Evolutionary conservation across 2,113 vertebrate species (phyloP), one percentile per base, ranked within the genome.

Genomic region (Prunella fulvescens): DNA sequence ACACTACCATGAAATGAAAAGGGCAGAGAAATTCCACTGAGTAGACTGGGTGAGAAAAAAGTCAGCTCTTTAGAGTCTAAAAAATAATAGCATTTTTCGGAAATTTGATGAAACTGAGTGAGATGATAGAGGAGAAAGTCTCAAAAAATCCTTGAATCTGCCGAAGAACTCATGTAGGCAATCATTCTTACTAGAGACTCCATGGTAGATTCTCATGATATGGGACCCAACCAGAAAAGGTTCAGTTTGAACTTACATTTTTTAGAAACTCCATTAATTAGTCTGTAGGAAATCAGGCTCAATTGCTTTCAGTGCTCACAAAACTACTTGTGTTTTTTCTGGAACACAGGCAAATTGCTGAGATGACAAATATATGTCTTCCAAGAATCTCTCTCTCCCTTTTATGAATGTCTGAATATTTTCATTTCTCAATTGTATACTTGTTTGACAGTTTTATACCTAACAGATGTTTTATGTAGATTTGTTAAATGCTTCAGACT

Each of bases 361-460:
- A 91, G 70, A 95, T 82, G 91, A 93, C 81, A 92, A 89, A 92
- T 74, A 76, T 4, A 5, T 10, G n/a, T 48, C 53, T 93, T 93
- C 81, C 86, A 93, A 76, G 83, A 95, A 81, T 44, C 51, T 64
- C 84, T 73, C 62, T 86, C 6, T 6, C 48, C 50, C 40, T 69
- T 91, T 67, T 28, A 17, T 62, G 54, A 81, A 50, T 37, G 53
- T 35, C 69, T 87, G 92, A 91, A 58, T 90, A 83, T 66, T 65
- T 81, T 81, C 15, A 14, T 87, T 93, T 90, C 90, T 89, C 78
- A 82, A 70, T 85, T 39, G 53, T 57, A 6, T n/a, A 56, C 40
- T 85, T 85, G 42, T 56, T 70, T 86, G 89, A 93, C 66, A 50
- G 77, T 92, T 95, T 95, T 95, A 88, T 88, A 91, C 82, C 57